phyloP scores from a whole-genome alignment of 2,797 vertebrate species.

The Halcyon smyrnensis region DNA sequence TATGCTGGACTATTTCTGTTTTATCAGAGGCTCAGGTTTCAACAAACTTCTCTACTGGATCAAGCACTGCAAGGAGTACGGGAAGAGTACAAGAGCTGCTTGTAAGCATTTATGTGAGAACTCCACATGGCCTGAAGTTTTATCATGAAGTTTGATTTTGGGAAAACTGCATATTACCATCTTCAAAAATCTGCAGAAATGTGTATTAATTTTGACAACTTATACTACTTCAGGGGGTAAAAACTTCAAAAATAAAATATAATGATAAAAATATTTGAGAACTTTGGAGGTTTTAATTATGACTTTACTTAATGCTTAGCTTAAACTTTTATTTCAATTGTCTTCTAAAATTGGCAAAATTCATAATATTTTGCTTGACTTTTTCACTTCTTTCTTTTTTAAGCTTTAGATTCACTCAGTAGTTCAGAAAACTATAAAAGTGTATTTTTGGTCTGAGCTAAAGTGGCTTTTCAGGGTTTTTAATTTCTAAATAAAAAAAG shows the following conservation, averaged over 20 bases:
- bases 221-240: fast-evolving
- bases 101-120: fast-evolving
- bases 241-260: background rate
- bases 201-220: background rate
- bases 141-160: background rate
- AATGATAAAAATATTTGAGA: no score
- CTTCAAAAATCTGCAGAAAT: background rate
- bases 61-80: background rate
- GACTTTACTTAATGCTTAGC: background rate
- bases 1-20: background rate
- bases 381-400: background rate
- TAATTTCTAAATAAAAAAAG: background rate
- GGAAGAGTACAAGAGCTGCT: background rate
- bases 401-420: background rate
- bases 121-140: background rate
- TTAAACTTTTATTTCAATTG: background rate
- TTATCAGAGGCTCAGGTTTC: background rate
- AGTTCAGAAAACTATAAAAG: background rate
- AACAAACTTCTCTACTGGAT: background rate
- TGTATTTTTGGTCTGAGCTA: background rate
- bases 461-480: background rate
- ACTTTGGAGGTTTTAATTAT: fast-evolving
- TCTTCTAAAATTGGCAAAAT: background rate
- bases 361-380: background rate
- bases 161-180: background rate